Evolutionary conservation across 2,113 vertebrate species (phyloP).

Genomic region (Potamarius usumacintae): DNA sequence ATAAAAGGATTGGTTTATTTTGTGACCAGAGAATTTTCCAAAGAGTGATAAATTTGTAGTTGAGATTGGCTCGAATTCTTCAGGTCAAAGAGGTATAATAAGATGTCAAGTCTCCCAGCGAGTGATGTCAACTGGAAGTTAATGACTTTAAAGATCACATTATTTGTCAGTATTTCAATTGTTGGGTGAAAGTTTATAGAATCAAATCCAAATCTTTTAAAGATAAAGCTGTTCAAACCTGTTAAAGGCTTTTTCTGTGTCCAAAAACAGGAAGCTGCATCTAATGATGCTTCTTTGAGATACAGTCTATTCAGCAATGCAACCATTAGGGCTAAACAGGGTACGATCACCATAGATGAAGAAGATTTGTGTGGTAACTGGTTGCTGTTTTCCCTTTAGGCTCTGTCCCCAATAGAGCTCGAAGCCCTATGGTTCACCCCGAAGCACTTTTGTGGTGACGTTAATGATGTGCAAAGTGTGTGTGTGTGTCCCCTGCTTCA

Average conservation of each 20-base stretch:
- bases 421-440: background rate
- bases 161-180: background rate
- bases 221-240: background rate
- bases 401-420: background rate
- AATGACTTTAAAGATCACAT: background rate
- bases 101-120: background rate
- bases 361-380: background rate
- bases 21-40: background rate
- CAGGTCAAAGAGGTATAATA: background rate
- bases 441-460: background rate
- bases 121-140: background rate
- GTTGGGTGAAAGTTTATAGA: background rate
- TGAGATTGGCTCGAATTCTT: background rate
- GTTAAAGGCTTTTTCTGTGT: background rate
- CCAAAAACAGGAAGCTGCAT: background rate
- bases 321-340: background rate
- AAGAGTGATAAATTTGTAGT: background rate
- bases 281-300: background rate
- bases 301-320: background rate
- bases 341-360: background rate
- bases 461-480: background rate
- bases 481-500: background rate
- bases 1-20: background rate
- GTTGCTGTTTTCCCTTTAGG: background rate
- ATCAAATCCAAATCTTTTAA: background rate